Conservation (phyloP, 2,888 invertebrate genomes). For the Rhorus exstirpatorius region DNA sequence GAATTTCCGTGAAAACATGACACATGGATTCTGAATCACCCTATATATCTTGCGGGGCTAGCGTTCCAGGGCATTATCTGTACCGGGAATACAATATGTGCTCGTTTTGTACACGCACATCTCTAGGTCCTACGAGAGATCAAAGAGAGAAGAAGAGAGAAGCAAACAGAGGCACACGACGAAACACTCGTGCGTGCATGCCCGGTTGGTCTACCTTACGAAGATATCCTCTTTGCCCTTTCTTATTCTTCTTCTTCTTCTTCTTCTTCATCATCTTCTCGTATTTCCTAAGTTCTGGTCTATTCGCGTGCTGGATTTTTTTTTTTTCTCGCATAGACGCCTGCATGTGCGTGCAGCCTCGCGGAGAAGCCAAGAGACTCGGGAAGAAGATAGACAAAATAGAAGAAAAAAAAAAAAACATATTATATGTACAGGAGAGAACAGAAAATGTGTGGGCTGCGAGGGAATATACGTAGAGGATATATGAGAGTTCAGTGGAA, state of each 20-base stretch:
- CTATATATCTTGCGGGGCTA: background rate
- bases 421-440: constrained; percentile 3
- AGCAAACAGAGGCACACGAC: constrained; percentile 74
- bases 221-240: constrained; percentile 41
- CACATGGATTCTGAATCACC: background rate
- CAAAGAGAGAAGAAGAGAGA: constrained; percentile 52
- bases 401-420: constrained; percentile 4
- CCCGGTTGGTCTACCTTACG: constrained; percentile 40
- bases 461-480: constrained; percentile 30
- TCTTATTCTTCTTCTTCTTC: constrained; percentile 14
- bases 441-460: constrained; percentile 59
- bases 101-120: constrained; percentile 5
- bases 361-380: constrained; percentile 10
- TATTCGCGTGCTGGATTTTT: constrained; percentile 55
- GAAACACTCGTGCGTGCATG: constrained; percentile 57
- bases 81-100: constrained; percentile 19
- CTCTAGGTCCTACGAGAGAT: background rate
- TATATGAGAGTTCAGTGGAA: constrained; percentile 51
- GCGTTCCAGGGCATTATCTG: background rate
- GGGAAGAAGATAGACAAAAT: constrained; percentile 43
- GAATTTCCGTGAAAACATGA: background rate
- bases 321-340: constrained; percentile 24
- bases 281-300: constrained; percentile 59
- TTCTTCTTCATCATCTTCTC: constrained; percentile 47
- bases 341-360: constrained; percentile 56